A percentile compares a stretch with the other conserved stretches of the same genome.
These are phyloP conservation scores for Pelobates cultripes DNA, from an alignment of 2,797 vertebrate species.

Conservation along the genomic window DNA sequence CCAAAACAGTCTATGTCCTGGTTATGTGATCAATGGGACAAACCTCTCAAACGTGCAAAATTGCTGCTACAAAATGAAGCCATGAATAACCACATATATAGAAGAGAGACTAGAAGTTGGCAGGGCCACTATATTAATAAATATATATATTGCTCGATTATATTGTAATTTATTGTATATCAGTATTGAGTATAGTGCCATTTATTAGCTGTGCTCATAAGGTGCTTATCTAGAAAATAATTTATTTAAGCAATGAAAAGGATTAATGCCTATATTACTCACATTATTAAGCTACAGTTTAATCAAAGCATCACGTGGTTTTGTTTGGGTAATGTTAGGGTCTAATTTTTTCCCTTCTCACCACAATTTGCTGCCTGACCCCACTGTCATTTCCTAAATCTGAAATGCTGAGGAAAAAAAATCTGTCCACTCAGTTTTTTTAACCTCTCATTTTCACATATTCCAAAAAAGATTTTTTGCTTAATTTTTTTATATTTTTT, in stretches of 20 bases:
- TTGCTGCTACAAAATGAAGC: neutral
- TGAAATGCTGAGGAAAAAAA: no score
- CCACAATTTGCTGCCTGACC: no score
- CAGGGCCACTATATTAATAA: slow-evolving; percentile 16
- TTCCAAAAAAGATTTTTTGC: no score
- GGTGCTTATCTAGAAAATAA: neutral
- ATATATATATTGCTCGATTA: slow-evolving; percentile 27
- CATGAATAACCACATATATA: neutral
- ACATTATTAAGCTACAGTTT: no score
- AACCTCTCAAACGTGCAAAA: slow-evolving; percentile 4
- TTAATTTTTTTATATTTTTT: no score
- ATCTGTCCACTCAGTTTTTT: no score
- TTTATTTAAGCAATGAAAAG: slow-evolving; percentile 1
- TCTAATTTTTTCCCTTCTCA: no score
- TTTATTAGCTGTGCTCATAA: slow-evolving; percentile 22
- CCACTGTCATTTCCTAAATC: no score
- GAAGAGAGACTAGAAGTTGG: slow-evolving; percentile 21
- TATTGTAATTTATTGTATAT: slow-evolving; percentile 29
- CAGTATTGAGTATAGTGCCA: slow-evolving; percentile 20
- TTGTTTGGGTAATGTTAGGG: no score
- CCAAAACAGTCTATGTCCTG: neutral
- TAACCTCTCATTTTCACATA: no score
- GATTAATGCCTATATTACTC: neutral
- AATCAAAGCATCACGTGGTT: no score
- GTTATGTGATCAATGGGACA: slow-evolving; percentile 34